Conservation (phyloP, 1,140 invertebrate species). For the Aphidius ervi region DNA sequence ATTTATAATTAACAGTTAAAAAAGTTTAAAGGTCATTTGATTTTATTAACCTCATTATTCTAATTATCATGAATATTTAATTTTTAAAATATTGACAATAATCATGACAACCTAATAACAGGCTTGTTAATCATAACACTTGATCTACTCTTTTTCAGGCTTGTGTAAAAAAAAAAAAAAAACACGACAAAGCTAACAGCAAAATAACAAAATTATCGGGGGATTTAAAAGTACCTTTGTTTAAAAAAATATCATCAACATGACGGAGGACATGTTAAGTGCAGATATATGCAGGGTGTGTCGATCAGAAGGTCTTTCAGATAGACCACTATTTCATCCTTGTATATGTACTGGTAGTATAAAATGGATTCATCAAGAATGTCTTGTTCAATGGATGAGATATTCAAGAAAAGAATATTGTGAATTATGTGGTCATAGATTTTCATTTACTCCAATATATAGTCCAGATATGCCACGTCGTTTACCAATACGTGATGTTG, state of each 20-base stretch:
- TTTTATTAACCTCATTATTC: no score
- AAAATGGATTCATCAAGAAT: constrained; percentile 97
- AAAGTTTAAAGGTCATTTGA: no score
- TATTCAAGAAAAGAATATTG: constrained; percentile 99
- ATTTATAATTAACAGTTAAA: no score
- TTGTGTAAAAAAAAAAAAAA: no score
- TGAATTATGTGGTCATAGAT: constrained; percentile 95
- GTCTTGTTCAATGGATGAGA: constrained; percentile 83
- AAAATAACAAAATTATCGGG: no score
- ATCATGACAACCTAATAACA: no score
- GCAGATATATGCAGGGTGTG: constrained; percentile 96
- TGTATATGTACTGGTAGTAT: constrained; percentile 99
- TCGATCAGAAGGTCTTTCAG: constrained; percentile 82
- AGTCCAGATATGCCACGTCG: constrained; percentile 97
- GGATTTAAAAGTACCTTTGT: no score
- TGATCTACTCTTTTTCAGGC: no score
- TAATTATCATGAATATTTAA: no score
- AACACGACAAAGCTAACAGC: no score
- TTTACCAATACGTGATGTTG: constrained; percentile 85
- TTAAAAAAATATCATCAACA: constrained; percentile 32
- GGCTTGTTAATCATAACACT: no score
- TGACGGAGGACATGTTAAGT: constrained; percentile 56
- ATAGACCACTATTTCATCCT: constrained; percentile 91
- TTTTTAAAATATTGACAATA: no score
- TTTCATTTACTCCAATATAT: constrained; percentile 98